phyloP scores from a whole-genome alignment of 2,888 invertebrate species.

The Dione juno region DNA sequence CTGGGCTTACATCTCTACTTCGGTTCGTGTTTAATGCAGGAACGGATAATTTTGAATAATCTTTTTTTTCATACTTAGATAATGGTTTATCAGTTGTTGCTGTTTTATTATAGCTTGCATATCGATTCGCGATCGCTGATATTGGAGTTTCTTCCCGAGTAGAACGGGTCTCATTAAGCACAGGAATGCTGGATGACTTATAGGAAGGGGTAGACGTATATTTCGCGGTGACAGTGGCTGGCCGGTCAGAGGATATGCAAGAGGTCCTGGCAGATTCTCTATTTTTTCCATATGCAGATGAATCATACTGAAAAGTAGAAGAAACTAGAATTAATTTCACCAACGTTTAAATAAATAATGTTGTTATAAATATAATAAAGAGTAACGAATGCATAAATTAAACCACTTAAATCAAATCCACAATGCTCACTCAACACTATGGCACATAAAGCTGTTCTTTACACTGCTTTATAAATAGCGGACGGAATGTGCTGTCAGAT shows the following conservation, averaged over 20 bases:
- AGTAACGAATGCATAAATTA: constrained; percentile 19
- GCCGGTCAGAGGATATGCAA: constrained; percentile 61
- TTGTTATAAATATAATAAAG: background rate
- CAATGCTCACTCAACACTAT: constrained; percentile 68
- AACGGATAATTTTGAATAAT: constrained; percentile 76
- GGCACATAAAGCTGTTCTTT: constrained; percentile 64
- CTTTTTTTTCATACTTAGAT: constrained; percentile 72
- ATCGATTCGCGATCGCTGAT: constrained; percentile 72
- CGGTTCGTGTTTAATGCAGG: constrained; percentile 63
- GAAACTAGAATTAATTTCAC: constrained; percentile 4
- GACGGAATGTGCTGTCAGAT: constrained; percentile 65
- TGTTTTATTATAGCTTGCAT: constrained; percentile 67
- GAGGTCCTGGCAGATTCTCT: constrained; percentile 63
- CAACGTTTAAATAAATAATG: background rate
- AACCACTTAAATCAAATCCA: constrained; percentile 47
- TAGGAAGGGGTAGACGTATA: constrained; percentile 72
- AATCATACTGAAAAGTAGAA: constrained; percentile 70
- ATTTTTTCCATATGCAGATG: constrained; percentile 69
- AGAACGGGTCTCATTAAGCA: constrained; percentile 65
- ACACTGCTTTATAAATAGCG: constrained; percentile 72
- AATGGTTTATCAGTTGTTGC: constrained; percentile 52
- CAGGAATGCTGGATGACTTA: constrained; percentile 79
- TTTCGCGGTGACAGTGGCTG: constrained; percentile 76
- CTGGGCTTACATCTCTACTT: constrained; percentile 84
- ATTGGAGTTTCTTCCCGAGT: constrained; percentile 73